These are phyloP conservation scores for Drosophila setosimentum DNA, from an alignment of 2,888 invertebrate genomes.

Conservation along the genomic window DNA sequence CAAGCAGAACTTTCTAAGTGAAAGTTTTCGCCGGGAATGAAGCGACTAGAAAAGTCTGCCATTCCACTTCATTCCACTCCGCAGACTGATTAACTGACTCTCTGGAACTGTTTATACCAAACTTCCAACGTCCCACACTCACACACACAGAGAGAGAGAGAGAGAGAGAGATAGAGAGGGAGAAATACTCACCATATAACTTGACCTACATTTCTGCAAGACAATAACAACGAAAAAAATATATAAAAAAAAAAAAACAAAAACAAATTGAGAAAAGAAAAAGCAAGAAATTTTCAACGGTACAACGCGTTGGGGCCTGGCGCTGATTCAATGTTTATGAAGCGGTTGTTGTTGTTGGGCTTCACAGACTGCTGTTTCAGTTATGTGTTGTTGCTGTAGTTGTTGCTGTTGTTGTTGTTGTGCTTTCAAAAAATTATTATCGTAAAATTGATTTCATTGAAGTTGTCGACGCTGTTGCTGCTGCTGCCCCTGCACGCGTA, in stretches of 20 bases:
- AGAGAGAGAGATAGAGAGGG: slow-evolving; percentile 10
- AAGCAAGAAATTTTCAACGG: slow-evolving; percentile 84
- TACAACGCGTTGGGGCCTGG: slow-evolving; percentile 64
- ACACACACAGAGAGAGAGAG: slow-evolving; percentile 31
- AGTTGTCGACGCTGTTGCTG: slow-evolving; percentile 55
- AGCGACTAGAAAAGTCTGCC: slow-evolving; percentile 78
- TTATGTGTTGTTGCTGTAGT: slow-evolving; percentile 14
- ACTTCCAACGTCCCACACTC: slow-evolving; percentile 69
- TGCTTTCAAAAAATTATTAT: slow-evolving; percentile 78
- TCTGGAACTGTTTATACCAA: slow-evolving; percentile 40
- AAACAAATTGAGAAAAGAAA: slow-evolving; percentile 76
- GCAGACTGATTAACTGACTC: slow-evolving; percentile 35
- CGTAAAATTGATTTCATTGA: slow-evolving; percentile 82
- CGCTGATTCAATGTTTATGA: slow-evolving; percentile 73
- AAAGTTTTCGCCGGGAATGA: slow-evolving; percentile 76
- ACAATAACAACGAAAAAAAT: slow-evolving; percentile 76
- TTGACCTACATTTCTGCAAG: slow-evolving; percentile 83
- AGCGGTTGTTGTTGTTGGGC: slow-evolving; percentile 65
- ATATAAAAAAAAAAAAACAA: slow-evolving; percentile 42
- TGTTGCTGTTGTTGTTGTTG: slow-evolving; percentile 46
- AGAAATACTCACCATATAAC: slow-evolving; percentile 77
- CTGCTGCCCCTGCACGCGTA: slow-evolving; percentile 64
- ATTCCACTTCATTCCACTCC: slow-evolving; percentile 13
- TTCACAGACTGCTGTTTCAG: slow-evolving; percentile 53
- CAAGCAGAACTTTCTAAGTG: slow-evolving; percentile 85